A percentile compares a stretch with the other conserved stretches of the same genome.
These are phyloP conservation scores for Isurus oxyrinchus DNA, from an alignment of 2,113 vertebrate species.

Conservation along the genomic window DNA sequence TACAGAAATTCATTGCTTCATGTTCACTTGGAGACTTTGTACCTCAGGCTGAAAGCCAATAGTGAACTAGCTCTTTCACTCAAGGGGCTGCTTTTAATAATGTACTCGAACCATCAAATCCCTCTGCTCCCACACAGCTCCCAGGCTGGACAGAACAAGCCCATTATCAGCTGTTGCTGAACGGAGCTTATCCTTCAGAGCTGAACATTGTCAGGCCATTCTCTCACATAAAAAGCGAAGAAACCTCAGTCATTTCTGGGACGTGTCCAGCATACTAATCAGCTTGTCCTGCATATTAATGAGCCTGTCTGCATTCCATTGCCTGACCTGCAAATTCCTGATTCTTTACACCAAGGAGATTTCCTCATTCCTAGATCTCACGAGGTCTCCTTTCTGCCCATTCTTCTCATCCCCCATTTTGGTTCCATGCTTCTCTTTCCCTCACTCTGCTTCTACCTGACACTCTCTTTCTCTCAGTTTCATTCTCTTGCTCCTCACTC, in stretches of 20 bases:
- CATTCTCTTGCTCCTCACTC: neutral
- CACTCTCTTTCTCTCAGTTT: neutral
- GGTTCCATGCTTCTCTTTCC: neutral
- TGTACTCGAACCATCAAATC: constrained; percentile 46
- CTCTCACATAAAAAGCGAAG: neutral
- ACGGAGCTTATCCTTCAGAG: neutral
- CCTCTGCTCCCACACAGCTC: constrained; percentile 59
- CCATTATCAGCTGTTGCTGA: neutral
- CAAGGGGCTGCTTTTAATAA: constrained; percentile 50
- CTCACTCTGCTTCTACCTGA: neutral
- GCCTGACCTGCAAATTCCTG: neutral
- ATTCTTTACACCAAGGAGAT: neutral
- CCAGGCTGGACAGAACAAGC: constrained; percentile 40
- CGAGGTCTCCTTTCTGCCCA: neutral
- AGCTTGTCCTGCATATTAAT: neutral
- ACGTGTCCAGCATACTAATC: neutral
- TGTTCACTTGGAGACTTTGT: neutral
- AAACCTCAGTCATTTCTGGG: neutral
- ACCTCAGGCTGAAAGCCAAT: neutral
- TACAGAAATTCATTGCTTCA: neutral
- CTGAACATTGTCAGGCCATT: neutral
- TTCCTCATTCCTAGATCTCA: neutral
- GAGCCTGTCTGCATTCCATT: neutral
- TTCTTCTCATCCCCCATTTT: constrained; percentile 36
- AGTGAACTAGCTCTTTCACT: neutral